A percentile compares a stretch with the other conserved stretches of the same genome.
Conservation (phyloP, 37 sponge, comb jelly and placozoan species). For the Corticium candelabrum region DNA sequence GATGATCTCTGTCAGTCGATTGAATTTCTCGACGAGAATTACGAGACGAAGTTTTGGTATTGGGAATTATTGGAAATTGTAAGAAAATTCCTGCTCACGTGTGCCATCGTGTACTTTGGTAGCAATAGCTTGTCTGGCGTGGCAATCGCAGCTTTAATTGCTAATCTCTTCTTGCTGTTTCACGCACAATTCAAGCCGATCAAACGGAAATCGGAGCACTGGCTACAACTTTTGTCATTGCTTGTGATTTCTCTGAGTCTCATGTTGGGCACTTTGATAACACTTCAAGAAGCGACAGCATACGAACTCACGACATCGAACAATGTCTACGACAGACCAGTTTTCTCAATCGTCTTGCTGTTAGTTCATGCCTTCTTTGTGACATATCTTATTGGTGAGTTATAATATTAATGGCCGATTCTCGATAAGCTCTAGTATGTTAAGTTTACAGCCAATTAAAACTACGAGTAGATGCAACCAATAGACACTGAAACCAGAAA, state of each 20-base stretch:
- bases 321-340: neutral
- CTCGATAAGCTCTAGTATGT: too few species aligned
- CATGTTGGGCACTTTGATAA: neutral
- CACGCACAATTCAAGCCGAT: neutral
- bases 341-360: neutral
- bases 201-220: neutral
- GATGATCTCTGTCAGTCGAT: neutral
- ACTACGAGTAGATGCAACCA: too few species aligned
- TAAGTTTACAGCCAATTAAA: too few species aligned
- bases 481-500: too few species aligned
- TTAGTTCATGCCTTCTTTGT: neutral
- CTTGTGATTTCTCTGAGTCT: neutral
- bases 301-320: neutral
- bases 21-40: neutral
- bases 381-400: neutral
- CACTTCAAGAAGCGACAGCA: too few species aligned
- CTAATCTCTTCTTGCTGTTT: neutral
- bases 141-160: neutral
- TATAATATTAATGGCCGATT: too few species aligned
- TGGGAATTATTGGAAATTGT: neutral
- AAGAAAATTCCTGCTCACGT: neutral
- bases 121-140: neutral
- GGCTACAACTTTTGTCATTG: neutral
- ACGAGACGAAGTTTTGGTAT: neutral
- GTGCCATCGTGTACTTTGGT: neutral